phyloP scores from a whole-genome alignment of 2,797 vertebrate genomes.

The Notolabrus celidotus region DNA sequence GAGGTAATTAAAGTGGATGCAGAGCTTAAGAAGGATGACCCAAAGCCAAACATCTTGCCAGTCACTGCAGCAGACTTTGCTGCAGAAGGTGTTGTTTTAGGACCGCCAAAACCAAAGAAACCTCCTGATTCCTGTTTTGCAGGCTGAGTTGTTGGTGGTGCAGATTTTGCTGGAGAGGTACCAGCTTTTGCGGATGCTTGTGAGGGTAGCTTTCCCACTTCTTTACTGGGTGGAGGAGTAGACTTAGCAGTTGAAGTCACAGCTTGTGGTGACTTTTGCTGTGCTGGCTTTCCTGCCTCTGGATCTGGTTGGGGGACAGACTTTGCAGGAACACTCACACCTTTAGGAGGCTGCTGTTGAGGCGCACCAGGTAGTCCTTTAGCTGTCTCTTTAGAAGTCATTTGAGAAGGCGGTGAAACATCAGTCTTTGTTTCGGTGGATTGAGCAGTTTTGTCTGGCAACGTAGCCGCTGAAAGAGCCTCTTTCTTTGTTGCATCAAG shows the following conservation, averaged over 20 bases:
- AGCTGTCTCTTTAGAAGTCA: constrained; percentile 39
- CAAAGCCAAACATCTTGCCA: constrained; percentile 96
- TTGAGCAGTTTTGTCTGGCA: constrained; percentile 55
- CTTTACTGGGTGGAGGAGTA: constrained; percentile 10
- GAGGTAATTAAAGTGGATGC: constrained; percentile 94
- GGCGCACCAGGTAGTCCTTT: constrained; percentile 37
- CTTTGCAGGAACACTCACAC: constrained; percentile 19
- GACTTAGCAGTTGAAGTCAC: constrained; percentile 21
- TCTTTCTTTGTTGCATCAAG: constrained; percentile 42
- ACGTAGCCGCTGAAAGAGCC: constrained; percentile 27
- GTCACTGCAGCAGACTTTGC: constrained; percentile 90
- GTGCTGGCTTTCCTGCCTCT: constrained; percentile 30
- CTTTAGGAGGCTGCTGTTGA: constrained; percentile 63
- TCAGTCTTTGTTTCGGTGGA: constrained; percentile 46
- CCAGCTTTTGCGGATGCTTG: constrained; percentile 63
- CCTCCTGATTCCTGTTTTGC: constrained; percentile 78
- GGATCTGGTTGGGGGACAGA: constrained; percentile 11
- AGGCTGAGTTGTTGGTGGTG: constrained; percentile 73
- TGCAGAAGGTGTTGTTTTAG: constrained; percentile 82
- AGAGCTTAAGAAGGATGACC: constrained; percentile 94
- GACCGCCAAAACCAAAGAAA: constrained; percentile 76
- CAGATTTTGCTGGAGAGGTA: constrained; percentile 74
- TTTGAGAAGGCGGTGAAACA: constrained; percentile 39
- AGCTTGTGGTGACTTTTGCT: constrained; percentile 63
- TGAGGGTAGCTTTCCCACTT: constrained; percentile 21